Conservation (phyloP, 2,888 invertebrate species). For the Anorthoa munda region DNA sequence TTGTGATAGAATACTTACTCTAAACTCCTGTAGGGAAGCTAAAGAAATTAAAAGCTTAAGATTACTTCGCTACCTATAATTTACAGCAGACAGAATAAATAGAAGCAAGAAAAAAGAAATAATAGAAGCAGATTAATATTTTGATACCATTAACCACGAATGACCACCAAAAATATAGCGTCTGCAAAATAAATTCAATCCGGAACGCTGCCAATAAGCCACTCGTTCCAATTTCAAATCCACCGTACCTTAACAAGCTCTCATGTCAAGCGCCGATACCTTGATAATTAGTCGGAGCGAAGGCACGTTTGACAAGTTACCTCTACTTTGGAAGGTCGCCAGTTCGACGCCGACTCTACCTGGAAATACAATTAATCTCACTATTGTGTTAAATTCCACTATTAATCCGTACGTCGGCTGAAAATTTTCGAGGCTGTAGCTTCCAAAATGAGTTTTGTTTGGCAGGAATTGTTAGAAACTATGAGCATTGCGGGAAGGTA, state of each 20-base stretch:
- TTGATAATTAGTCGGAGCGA: slow-evolving; percentile 64
- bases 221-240: slow-evolving; percentile 35
- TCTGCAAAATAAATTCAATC: slow-evolving; percentile 14
- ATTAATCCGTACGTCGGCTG: slow-evolving; percentile 49
- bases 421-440: slow-evolving; percentile 39
- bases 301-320: slow-evolving; percentile 67
- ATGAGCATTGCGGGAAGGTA: slow-evolving; percentile 34
- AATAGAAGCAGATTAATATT: too few relatives aligned
- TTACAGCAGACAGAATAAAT: too few relatives aligned
- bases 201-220: slow-evolving; percentile 12
- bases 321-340: slow-evolving; percentile 70
- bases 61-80: background rate
- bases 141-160: background rate
- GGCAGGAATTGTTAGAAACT: slow-evolving; percentile 44
- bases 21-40: too few relatives aligned
- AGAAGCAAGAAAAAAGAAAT: background rate
- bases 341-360: slow-evolving; percentile 64
- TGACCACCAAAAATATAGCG: background rate
- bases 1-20: too few relatives aligned
- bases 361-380: slow-evolving; percentile 66
- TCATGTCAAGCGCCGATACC: slow-evolving; percentile 63
- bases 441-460: slow-evolving; percentile 56
- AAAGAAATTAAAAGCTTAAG: too few relatives aligned
- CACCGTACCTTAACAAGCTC: slow-evolving; percentile 53
- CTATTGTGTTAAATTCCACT: slow-evolving; percentile 65